Evolutionary conservation across 2,113 vertebrate genomes (phyloP).

Genomic region (Lepisosteus osseus): DNA sequence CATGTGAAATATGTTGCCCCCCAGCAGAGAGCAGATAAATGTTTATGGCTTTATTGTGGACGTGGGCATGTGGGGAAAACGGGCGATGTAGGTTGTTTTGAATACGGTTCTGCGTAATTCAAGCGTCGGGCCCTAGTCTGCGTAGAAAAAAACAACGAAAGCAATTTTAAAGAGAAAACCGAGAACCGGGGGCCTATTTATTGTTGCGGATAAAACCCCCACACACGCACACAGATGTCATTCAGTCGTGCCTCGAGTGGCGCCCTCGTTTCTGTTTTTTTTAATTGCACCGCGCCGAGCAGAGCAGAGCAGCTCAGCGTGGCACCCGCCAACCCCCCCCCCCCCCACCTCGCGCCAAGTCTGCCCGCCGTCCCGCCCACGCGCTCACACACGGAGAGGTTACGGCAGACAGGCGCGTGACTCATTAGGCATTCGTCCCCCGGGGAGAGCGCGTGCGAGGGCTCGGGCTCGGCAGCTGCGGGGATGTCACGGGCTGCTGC

Average conservation of each 20-base stretch:
- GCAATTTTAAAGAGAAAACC: no score
- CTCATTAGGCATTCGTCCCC: conserved; percentile 78
- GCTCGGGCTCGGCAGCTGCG: conserved; percentile 64
- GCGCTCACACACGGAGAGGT: conserved; percentile 56
- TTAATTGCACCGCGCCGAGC: conserved; percentile 26
- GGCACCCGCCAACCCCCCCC: conserved; percentile 40
- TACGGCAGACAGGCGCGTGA: conserved; percentile 78
- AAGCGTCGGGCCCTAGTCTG: no score
- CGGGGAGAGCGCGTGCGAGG: conserved; percentile 63
- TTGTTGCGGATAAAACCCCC: neutral
- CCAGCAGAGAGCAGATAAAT: no score
- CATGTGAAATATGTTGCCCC: no score
- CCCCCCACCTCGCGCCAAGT: conserved; percentile 53
- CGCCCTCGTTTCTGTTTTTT: conserved; percentile 16
- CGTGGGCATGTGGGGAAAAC: no score
- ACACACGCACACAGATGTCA: neutral
- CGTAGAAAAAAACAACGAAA: no score
- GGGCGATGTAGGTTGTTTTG: no score
- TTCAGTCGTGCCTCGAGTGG: neutral
- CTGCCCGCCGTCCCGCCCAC: conserved; percentile 58
- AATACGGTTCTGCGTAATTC: no score
- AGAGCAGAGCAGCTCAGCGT: conserved; percentile 44
- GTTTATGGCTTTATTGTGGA: no score
- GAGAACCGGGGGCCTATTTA: no score
- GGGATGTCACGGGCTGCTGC: conserved; percentile 72